Conservation (phyloP, 1,140 invertebrate genomes). For the Leptinotarsa undecemlineata region DNA sequence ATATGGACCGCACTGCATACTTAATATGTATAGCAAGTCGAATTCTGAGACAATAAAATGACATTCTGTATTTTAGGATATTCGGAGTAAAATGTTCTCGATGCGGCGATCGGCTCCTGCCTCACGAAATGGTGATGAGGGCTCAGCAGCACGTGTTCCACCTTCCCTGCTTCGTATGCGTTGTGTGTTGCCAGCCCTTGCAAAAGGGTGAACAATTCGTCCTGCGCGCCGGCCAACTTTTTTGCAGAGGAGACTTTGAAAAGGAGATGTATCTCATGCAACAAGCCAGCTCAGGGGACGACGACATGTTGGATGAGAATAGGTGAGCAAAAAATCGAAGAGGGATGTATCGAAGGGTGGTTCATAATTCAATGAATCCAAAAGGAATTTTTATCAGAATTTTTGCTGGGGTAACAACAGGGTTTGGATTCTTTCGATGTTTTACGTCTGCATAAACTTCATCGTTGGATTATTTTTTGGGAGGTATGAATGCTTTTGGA, state of each 20-base stretch:
- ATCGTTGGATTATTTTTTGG: no score
- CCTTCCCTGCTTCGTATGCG: slow-evolving; percentile 88
- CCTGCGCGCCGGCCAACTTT: slow-evolving; percentile 87
- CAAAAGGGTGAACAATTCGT: slow-evolving; percentile 96
- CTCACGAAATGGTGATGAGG: slow-evolving; percentile 92
- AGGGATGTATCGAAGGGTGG: background rate
- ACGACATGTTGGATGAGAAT: slow-evolving; percentile 76
- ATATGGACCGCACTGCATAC: no score
- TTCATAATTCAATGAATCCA: no score
- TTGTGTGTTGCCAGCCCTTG: slow-evolving; percentile 87
- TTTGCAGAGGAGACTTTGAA: slow-evolving; percentile 89
- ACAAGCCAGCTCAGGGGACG: slow-evolving; percentile 72
- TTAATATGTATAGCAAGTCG: no score
- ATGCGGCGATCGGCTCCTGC: slow-evolving; percentile 84
- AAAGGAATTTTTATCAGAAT: no score
- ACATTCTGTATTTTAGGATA: slow-evolving; percentile 64
- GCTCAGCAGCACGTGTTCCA: slow-evolving; percentile 84
- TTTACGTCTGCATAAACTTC: no score
- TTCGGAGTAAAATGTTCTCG: slow-evolving; percentile 91
- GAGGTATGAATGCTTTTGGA: no score
- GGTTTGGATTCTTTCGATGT: no score
- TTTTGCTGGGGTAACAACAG: no score
- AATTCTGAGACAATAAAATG: no score
- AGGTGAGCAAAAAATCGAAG: slow-evolving; percentile 64
- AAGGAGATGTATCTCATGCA: slow-evolving; percentile 89